A percentile compares a stretch with the other conserved stretches of the same genome.
phyloP scores from a whole-genome alignment of 2,888 invertebrate species.

The Drosophila diplacantha region DNA sequence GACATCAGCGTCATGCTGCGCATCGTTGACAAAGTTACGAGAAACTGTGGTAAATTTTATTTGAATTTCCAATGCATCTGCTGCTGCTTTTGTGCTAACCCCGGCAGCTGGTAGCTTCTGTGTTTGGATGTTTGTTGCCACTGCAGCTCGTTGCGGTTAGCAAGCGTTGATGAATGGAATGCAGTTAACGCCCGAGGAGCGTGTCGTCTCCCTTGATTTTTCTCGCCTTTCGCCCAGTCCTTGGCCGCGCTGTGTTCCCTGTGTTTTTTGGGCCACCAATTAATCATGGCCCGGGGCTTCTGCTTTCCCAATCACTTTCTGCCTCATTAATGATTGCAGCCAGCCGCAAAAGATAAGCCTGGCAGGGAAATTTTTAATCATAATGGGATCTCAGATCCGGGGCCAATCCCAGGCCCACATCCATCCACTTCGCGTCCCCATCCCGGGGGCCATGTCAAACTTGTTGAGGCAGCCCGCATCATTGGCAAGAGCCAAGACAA shows the following conservation, averaged over 20 bases:
- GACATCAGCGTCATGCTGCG: slow-evolving; percentile 54
- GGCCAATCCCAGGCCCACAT: slow-evolving; percentile 8
- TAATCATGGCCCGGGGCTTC: slow-evolving; percentile 56
- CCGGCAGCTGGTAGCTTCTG: slow-evolving; percentile 2
- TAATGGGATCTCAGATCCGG: slow-evolving; percentile 55
- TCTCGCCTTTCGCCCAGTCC: slow-evolving; percentile 30
- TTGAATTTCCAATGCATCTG: slow-evolving; percentile 67
- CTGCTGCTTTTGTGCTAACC: slow-evolving; percentile 20
- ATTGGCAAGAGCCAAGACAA: slow-evolving; percentile 34
- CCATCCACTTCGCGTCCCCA: neutral
- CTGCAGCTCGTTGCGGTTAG: slow-evolving; percentile 59
- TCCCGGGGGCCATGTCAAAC: slow-evolving; percentile 49
- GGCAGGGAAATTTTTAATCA: slow-evolving; percentile 66
- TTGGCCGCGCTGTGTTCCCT: slow-evolving; percentile 26
- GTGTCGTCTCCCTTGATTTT: slow-evolving; percentile 52
- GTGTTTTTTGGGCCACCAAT: slow-evolving; percentile 45
- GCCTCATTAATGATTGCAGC: slow-evolving; percentile 48
- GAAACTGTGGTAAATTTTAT: slow-evolving; percentile 70
- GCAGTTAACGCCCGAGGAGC: slow-evolving; percentile 68
- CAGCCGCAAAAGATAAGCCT: slow-evolving; percentile 57
- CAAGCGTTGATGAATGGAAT: slow-evolving; percentile 73
- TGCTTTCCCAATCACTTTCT: slow-evolving; percentile 42
- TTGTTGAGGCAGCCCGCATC: slow-evolving; percentile 59
- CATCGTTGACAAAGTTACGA: slow-evolving; percentile 72
- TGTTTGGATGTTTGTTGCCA: slow-evolving; percentile 20